Conservation (phyloP, 2,113 vertebrate species). For the Dicentrarchus labrax region DNA sequence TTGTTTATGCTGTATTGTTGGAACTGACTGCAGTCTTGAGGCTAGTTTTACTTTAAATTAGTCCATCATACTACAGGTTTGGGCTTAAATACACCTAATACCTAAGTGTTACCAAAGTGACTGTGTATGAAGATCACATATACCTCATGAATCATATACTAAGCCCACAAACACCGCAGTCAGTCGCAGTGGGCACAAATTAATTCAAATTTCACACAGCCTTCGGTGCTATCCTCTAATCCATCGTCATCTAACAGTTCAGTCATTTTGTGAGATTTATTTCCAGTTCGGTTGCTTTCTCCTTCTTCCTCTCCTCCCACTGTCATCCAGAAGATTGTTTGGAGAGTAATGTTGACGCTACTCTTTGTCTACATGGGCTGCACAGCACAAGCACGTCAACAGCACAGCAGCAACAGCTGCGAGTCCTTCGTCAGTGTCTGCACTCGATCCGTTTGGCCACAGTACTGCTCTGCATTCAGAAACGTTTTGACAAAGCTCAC, state of each 20-base stretch:
- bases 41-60: background rate
- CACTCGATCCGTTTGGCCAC: background rate
- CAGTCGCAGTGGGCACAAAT: background rate
- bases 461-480: background rate
- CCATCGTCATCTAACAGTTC: background rate
- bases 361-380: background rate
- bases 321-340: background rate
- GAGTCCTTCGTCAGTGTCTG: background rate
- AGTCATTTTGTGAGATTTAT: background rate
- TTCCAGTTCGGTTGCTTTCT: background rate
- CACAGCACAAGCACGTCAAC: background rate
- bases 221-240: background rate
- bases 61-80: background rate
- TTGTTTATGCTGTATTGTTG: background rate
- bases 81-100: background rate
- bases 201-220: background rate
- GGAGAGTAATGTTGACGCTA: background rate
- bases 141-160: no score
- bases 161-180: background rate
- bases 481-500: background rate
- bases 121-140: background rate
- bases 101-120: background rate
- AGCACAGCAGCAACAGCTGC: background rate
- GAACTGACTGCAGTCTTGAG: background rate
- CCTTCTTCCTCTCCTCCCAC: background rate